Evolutionary conservation across 2,113 vertebrate genomes (phyloP), one percentile per base, ranked within the genome.

Genomic region (Ranitomeya variabilis): DNA sequence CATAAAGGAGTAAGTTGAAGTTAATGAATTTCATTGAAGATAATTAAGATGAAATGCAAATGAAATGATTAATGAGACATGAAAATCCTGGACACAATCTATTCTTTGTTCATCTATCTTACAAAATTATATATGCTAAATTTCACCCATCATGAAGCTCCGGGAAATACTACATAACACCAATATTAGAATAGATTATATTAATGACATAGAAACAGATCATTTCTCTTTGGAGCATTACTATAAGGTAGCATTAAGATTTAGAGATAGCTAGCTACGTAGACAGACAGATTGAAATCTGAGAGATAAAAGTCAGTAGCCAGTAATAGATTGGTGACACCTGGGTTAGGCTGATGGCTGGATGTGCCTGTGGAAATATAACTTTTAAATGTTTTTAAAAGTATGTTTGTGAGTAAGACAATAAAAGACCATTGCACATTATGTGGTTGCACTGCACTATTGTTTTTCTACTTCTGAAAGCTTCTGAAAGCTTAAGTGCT

Each of bases 1-100:
- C 21, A 69, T 51, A 84, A 84, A 84, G 69, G 64, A 84, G 82
- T 84, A 84, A 84, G 64, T 55, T 84, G 82, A 84, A 84, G 82
- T 69, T 84, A 84, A 84, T 84, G 82, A 84, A n/a, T 84, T 84
- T 71, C 82, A 84, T 55, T 84, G 66, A 84, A 71, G 82, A 71
- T 84, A 84, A 84, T 84, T 84, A 84, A 54, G 66, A 84, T 84
- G 64, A 84, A 84, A 84, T 71, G 82, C 82, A 84, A 84, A 84
- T 84, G 45, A 84, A 84, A 84, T 84, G 82, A 84, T 84, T 71
- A 84, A 71, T 84, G 82, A 84, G 82, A 69, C 64, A 55, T 84
- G 82, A 54, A 84, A 71, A 71, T 84, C 82, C 64, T 84, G 82
- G 81, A 84, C 66, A 71, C 23, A 84, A 84, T 84, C 82, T 71